phyloP scores from a whole-genome alignment of 1,140 invertebrate species.

The Holotrichia oblita region DNA sequence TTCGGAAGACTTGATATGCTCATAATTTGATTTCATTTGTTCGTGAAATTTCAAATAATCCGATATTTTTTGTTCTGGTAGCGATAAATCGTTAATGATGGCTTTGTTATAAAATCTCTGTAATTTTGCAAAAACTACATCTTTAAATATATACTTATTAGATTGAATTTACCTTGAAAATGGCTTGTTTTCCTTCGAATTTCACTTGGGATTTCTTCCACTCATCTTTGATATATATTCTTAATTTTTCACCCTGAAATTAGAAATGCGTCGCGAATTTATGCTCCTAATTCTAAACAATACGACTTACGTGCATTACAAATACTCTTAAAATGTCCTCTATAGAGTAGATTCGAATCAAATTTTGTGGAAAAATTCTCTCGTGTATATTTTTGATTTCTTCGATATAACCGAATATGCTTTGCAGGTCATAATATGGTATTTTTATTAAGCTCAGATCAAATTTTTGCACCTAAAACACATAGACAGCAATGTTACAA shows the following conservation, averaged over 20 bases:
- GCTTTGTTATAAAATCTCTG: constrained; percentile 21
- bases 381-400: constrained; percentile 21
- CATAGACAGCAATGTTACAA: neutral
- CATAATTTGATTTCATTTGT: constrained; percentile 11
- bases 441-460: neutral
- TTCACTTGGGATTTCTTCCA: constrained; percentile 27
- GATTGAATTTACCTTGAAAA: neutral
- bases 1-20: constrained; percentile 4
- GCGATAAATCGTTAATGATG: neutral
- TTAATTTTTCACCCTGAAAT: constrained; percentile 14
- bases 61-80: neutral
- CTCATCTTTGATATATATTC: constrained; percentile 19
- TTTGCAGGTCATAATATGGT: constrained; percentile 33
- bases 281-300: neutral
- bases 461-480: constrained; percentile 24
- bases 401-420: constrained; percentile 2
- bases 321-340: constrained; percentile 13
- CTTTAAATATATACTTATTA: neutral
- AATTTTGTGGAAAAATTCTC: neutral
- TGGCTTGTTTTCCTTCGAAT: constrained; percentile 13
- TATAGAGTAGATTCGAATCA: neutral
- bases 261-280: too few relatives aligned
- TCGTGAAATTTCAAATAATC: constrained; percentile 25
- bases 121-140: neutral
- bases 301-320: neutral